Conservation (phyloP, 2,888 invertebrate species). For the Drosophila kanekoi region DNA sequence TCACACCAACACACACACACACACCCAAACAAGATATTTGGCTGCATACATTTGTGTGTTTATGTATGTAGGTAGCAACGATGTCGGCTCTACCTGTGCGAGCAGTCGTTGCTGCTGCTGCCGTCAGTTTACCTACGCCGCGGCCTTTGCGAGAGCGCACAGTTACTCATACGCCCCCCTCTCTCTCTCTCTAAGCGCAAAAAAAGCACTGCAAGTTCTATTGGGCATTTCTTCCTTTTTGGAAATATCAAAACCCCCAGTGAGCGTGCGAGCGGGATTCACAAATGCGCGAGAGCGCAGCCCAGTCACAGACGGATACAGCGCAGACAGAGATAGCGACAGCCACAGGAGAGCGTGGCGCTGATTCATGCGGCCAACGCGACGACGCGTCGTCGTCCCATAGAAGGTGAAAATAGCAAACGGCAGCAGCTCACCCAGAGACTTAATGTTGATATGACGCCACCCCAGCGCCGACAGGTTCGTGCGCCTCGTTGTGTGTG, state of each 20-base stretch:
- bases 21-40: constrained; percentile 12
- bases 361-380: constrained; percentile 80
- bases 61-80: constrained; percentile 53
- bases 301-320: constrained; percentile 27
- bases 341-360: constrained; percentile 35
- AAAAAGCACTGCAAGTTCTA: constrained; percentile 50
- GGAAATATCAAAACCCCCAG: constrained; percentile 70
- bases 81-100: constrained; percentile 48
- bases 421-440: constrained; percentile 58
- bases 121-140: constrained; percentile 53
- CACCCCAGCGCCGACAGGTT: constrained; percentile 76
- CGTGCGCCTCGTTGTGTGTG: constrained; percentile 23
- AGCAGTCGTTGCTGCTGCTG: constrained; percentile 30
- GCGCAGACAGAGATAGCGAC: constrained; percentile 38
- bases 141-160: constrained; percentile 55
- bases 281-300: constrained; percentile 43
- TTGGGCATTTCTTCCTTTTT: constrained; percentile 70
- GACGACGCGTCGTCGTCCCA: constrained; percentile 60
- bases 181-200: constrained; percentile 27
- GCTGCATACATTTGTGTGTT: constrained; percentile 7
- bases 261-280: constrained; percentile 63
- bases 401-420: constrained; percentile 77
- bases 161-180: constrained; percentile 73
- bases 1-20: constrained; percentile 28
- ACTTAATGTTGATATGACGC: constrained; percentile 71